Evolutionary conservation across 2,888 invertebrate species (phyloP), one percentile per base, ranked within the genome.

Genomic region (Nomada goodeniana): DNA sequence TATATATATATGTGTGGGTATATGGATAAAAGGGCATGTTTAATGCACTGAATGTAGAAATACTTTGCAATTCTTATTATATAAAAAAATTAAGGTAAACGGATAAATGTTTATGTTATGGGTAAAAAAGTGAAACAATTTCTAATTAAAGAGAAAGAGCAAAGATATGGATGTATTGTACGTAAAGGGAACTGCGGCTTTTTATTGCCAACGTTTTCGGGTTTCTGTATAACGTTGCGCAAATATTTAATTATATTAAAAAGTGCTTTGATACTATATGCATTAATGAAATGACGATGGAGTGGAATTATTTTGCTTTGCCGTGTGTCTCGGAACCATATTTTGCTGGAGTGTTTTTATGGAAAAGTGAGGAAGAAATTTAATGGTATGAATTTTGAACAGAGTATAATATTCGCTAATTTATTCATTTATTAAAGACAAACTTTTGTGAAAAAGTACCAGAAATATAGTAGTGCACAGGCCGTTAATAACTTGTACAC

Each of bases 241-340:
- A 42, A 57, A 57, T 70, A 57, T 50, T 64, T 15, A 63, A 52
- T 42, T 13, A 4, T 15, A 57, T 76, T 64, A 52, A 52, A 70
- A 64, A 47, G n/a, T 47, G 44, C 44, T 63, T 55, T 29, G n/a
- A 52, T 20, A 47, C 44, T 61, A 55, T 29, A 61, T 15, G 9
- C 15, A 7, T 11, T 0, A 50, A 47, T 26, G 11, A 20, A 20
- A 23, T 18, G 52, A 15, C 18, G 18, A 13, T 13, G 0, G 13
- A 9, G 7, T 18, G 18, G 26, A 29, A 13, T 44, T 9, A 47
- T 55, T 69, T n/a, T 44, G 11, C 9, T 44, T 20, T 4, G 20
- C 15, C 15, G 11, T 2, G 13, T 42, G 26, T 2, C 15, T 11
- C 29, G 26, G 15, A 55, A 9, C 4, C 18, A 15, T 1, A 42